Base-by-base conservation (phyloP, 2,113 vertebrate species). In the Penelope pileata region DNA sequence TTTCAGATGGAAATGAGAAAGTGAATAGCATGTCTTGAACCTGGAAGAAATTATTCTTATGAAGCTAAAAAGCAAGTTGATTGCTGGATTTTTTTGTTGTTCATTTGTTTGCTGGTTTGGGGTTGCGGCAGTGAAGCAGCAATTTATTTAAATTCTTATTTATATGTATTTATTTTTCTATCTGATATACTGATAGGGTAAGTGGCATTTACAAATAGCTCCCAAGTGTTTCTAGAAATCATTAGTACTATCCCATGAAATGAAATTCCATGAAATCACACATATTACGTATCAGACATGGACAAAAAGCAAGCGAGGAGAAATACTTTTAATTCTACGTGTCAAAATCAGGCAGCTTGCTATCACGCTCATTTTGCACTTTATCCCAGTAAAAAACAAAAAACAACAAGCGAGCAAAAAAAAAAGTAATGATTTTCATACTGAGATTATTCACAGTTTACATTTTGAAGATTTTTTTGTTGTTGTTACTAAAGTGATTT, bases 201-300 rank as follows among this genome's bases (percentile, higher is more conserved):
- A 9, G 6, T n/a, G 16, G 1, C 10, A 32, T 3, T 12, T 27
- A 16, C 3, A 30, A 32, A 45, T 40, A 56, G 1, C 7, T 83
- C 43, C 19, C 26, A 26, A 10, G 2, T 68, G 19, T 12, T 64
- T 75, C 32, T 22, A 75, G 40, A 92, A 83, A 68, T 40, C 66
- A 59, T n/a, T 58, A 2, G 7, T 21, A 26, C 12, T 23, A 21
- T n/a, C 83, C 26, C 6, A 19, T 51, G 60, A 27, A 22, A n/a
- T 64, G n/a, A n/a, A n/a, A n/a, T n/a, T 85, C 26, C 6, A 19
- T 51, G 60, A 27, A 22, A n/a, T 64, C 19, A 34, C 12, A 54
- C 9, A 36, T 30, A 21, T 81, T 36, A 51, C 7, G 5, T 83
- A 12, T 18, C 16, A 70, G 42, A 21, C 8, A 15, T 6, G 18